Conservation (phyloP, 2,797 vertebrate species). For the Silurus lanzhouensis region DNA sequence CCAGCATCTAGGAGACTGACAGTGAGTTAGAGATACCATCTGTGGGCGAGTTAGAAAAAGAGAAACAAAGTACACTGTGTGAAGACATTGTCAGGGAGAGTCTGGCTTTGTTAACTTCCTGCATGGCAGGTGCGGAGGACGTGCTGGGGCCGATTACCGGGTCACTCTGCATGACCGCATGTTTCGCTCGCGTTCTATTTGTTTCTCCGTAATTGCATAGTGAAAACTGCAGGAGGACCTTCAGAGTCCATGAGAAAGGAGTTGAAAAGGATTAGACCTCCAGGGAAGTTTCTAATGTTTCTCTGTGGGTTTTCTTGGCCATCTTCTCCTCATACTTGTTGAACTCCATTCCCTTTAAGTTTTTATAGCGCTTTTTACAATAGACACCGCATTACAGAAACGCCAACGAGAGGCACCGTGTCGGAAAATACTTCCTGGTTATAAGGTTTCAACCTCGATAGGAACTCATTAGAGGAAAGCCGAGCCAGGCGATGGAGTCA, state of each 20-base stretch:
- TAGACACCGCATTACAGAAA: not conserved
- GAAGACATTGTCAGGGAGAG: constrained; percentile 19
- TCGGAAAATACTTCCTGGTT: not conserved
- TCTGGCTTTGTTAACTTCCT: constrained; percentile 35
- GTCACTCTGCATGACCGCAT: constrained; percentile 29
- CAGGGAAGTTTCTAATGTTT: constrained; percentile 10
- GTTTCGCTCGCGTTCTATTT: not conserved
- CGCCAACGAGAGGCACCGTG: not conserved
- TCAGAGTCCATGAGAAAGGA: constrained; percentile 3
- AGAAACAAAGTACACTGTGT: constrained; percentile 1
- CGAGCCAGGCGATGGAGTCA: not conserved
- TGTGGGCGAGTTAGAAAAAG: constrained; percentile 13
- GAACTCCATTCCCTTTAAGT: not conserved
- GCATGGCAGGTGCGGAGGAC: constrained; percentile 27
- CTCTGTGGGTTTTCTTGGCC: constrained; percentile 11
- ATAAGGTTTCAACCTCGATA: constrained; percentile 5
- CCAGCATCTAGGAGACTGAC: not conserved
- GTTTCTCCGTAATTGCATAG: constrained; percentile 24
- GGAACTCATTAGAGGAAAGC: constrained; percentile 18
- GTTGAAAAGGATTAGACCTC: not conserved
- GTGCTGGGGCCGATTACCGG: constrained; percentile 16
- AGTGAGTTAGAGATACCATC: not conserved
- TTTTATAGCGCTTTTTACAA: not conserved
- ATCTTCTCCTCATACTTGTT: not conserved
- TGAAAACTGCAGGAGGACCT: constrained; percentile 12